Evolutionary conservation across 2,113 vertebrate genomes (phyloP).

Genomic region (Neopipo cinnamomea): DNA sequence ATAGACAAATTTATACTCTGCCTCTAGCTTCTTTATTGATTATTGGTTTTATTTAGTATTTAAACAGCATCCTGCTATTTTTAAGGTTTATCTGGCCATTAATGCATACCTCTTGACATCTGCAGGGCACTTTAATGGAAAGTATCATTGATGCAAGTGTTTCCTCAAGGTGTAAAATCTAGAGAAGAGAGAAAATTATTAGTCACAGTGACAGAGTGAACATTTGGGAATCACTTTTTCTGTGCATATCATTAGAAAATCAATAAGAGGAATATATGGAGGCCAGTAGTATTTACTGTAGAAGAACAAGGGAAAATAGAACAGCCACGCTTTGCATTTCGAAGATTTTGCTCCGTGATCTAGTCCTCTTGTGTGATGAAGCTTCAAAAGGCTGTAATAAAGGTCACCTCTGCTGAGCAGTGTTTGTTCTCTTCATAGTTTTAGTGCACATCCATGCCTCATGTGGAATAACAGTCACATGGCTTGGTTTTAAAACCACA

Average conservation of each 20-base stretch:
- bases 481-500: neutral
- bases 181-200: conserved; percentile 79
- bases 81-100: conserved; percentile 38
- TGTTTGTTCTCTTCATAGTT: neutral
- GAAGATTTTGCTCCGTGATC: conserved; percentile 26
- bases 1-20: neutral
- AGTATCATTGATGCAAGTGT: conserved; percentile 74
- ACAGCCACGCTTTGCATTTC: conserved; percentile 37
- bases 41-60: conserved; percentile 51
- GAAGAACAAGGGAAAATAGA: conserved; percentile 67
- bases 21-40: conserved; percentile 3
- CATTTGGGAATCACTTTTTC: conserved; percentile 85
- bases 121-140: conserved; percentile 67
- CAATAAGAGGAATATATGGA: conserved; percentile 81
- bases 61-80: neutral
- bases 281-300: conserved; percentile 77
- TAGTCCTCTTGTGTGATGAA: neutral
- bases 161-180: conserved; percentile 79
- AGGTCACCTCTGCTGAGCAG: conserved; percentile 33
- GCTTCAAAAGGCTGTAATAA: conserved; percentile 13
- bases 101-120: conserved; percentile 60
- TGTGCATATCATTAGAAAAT: conserved; percentile 89
- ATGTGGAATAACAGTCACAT: neutral
- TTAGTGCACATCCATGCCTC: neutral
- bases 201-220: conserved; percentile 83